Evolutionary conservation across 2,888 invertebrate species (phyloP), one percentile per base, ranked within the genome.

Genomic region (Corbicula japonica): DNA sequence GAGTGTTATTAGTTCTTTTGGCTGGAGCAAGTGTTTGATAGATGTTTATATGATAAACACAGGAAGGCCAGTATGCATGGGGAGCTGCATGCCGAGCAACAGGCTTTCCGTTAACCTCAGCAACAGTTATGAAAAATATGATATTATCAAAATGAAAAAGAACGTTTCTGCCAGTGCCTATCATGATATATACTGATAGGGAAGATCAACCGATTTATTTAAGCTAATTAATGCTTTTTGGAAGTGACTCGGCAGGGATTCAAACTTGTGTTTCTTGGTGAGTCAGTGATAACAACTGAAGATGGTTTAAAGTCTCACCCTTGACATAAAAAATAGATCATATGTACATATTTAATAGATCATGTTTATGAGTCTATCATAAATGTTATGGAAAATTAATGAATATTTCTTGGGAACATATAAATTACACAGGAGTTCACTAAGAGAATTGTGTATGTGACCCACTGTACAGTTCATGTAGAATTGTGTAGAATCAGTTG

Each of bases 1-100:
- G 35, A 32, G 82, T 54, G 82, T 83, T 83, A 79, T 83, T 83
- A 83, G 82, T 76, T 79, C 61, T 69, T 73, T 61, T 76, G 73
- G 70, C 58, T 62, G 71, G 70, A 75, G 81, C 75, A 69, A 76
- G 78, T 75, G 76, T 76, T 54, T 78, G 76, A 82, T 78, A 61
- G 78, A 82, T 82, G 72, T 65, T 26, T 21, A 18, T 32, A 23
- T 18, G 66, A 66, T 66, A 66, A 66, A 18, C 6, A 34, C 41
- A 52, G 66, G 66, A 66, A 66, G 66, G 66, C 35, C 52, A 15
- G 35, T 28, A 26, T n/a, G n/a, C n/a, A n/a, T n/a, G n/a, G n/a
- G n/a, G 30, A 21, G 52, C 18, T 28, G 50, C 65, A 65, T 52
- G 65, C 65, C 32, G 50, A 26, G 66, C 35, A 41, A 26, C 66